These are phyloP conservation scores for Microcebus murinus DNA, from an alignment of 2,113 vertebrate species.

Conservation along the genomic window DNA sequence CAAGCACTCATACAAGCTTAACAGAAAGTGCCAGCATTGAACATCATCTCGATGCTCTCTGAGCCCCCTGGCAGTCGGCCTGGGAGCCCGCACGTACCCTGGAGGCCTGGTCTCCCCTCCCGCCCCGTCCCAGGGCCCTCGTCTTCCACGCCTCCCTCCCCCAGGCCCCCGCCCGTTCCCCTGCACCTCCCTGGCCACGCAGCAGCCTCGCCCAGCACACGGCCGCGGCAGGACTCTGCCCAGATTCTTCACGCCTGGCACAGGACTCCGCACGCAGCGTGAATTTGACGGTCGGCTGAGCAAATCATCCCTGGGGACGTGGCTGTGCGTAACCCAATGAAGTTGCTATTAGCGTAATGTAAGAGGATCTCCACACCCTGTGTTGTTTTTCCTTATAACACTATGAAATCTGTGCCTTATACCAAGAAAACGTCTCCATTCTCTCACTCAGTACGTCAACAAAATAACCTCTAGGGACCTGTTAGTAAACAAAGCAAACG, in stretches of 20 bases:
- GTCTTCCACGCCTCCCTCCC: fast-evolving
- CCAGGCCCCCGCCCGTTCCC: too few species aligned
- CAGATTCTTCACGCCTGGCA: too few species aligned
- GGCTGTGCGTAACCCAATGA: fast-evolving
- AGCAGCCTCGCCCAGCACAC: too few species aligned
- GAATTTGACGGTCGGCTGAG: fast-evolving
- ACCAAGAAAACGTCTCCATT: fast-evolving
- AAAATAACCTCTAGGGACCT: too few species aligned
- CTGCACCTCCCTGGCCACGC: fast-evolving
- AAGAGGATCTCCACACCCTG: too few species aligned
- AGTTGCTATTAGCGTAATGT: fast-evolving
- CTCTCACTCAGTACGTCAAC: fast-evolving
- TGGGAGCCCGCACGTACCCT: too few species aligned
- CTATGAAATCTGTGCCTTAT: not conserved
- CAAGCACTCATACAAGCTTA: too few species aligned
- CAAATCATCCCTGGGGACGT: fast-evolving
- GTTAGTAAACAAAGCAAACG: fast-evolving
- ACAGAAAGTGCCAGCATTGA: too few species aligned
- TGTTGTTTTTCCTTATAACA: not conserved
- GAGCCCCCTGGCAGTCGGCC: not conserved
- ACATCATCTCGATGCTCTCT: not conserved
- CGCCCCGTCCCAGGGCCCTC: not conserved
- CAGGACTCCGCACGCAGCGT: fast-evolving
- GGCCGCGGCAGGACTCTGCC: fast-evolving
- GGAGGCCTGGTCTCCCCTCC: not conserved